A percentile compares a stretch with the other conserved stretches of the same genome.
Evolutionary conservation across 2,888 invertebrate genomes (phyloP).

Genomic region (Lacanobia wlatinum): DNA sequence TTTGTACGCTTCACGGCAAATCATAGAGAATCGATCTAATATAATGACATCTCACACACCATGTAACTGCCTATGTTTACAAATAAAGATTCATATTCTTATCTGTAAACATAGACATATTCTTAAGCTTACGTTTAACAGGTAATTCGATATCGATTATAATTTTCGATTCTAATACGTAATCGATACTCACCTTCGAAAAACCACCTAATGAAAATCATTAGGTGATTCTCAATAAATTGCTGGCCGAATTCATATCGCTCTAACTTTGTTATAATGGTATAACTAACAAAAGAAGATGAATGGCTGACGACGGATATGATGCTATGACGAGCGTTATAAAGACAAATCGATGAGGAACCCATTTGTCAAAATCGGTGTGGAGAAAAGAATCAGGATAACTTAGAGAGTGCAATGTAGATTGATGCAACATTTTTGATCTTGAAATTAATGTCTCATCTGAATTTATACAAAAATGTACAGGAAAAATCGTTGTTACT

Average conservation of each 20-base stretch:
- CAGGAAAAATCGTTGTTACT: neutral
- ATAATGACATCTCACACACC: too few relatives aligned
- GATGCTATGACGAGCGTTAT: constrained; percentile 24
- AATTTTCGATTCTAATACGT: too few relatives aligned
- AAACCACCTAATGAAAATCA: neutral
- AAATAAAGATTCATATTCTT: too few relatives aligned
- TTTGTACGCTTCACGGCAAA: too few relatives aligned
- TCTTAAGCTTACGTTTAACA: too few relatives aligned
- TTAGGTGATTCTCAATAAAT: neutral
- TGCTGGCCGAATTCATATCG: neutral
- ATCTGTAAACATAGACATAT: too few relatives aligned
- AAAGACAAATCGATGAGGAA: constrained; percentile 54
- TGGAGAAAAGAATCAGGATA: constrained; percentile 46
- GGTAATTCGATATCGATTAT: too few relatives aligned
- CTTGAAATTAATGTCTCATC: neutral
- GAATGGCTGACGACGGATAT: constrained; percentile 22
- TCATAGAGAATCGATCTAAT: too few relatives aligned
- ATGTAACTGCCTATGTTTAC: too few relatives aligned
- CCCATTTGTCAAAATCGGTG: constrained; percentile 55
- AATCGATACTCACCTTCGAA: neutral
- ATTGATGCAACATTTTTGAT: neutral
- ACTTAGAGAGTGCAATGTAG: constrained; percentile 28
- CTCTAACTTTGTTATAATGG: neutral
- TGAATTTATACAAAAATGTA: neutral
- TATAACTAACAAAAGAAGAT: constrained; percentile 28